Base-by-base conservation (phyloP, 2,888 invertebrate genomes). In the Dyspetes luteomarginatus region DNA sequence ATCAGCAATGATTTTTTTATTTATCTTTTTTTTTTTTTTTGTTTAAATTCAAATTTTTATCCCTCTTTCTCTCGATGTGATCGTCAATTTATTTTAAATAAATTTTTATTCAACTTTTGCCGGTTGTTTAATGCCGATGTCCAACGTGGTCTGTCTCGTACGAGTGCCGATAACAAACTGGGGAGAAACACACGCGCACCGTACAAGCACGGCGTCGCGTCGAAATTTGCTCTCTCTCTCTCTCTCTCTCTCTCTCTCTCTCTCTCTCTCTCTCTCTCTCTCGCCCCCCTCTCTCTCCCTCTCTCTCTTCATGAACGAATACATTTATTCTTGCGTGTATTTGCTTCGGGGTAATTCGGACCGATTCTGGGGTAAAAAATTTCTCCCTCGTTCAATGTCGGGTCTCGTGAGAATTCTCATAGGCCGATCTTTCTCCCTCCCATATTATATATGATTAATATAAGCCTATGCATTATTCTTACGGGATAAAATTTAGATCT, bases 141-240 rank as follows among this genome's bases (percentile, higher is more conserved):
- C 60, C 65, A 58, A 60, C 65, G 73, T 83, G 85, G 58, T 73
- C 64, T 87, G 86, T 82, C 85, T 85, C 83, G 86, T 83, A 83
- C 86, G 89, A 85, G 86, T 83, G 89, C 87, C 90, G 86, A 89
- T 88, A 85, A 85, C 85, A 83, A 85, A 90, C 90, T 90, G 89
- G 77, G 73, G 72, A 62, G 17, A 65, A 72, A 24, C 43, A 73
- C 60, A 62, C 76, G 72, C 60, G 71, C 58, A 60, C 50, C 19
- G 67, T 62, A 55, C 58, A n/a, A 30, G 75, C 41, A 58, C 76
- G 76, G 67, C 71, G 71, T 72, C 73, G 81, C 73, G 62, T 69
- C 78, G 78, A 50, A 62, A 64, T 22, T 26, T 9, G 5, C 55
- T 52, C 50, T 24, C 3, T 28, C 41, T 60, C 48, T 26, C 48